phyloP scores from a whole-genome alignment of 1,140 invertebrate genomes.

The Pogonomyrmex californicus region DNA sequence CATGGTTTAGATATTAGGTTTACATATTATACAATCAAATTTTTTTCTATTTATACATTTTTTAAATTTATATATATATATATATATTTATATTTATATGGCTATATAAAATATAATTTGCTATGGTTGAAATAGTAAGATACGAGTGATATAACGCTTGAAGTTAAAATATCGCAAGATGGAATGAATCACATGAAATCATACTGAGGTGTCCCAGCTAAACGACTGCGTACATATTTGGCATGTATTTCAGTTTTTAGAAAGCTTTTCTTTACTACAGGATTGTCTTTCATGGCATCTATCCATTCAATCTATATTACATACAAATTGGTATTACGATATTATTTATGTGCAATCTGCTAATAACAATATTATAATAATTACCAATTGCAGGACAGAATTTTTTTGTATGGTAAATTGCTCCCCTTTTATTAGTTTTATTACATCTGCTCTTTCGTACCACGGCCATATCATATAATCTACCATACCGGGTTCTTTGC shows the following conservation, averaged over 20 bases:
- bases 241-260: constrained; percentile 90
- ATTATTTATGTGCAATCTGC: background rate
- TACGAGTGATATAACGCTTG: background rate
- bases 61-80: background rate
- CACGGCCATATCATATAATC: constrained; percentile 97
- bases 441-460: constrained; percentile 91
- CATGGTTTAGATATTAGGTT: background rate
- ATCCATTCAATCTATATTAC: constrained; percentile 90
- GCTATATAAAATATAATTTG: constrained; percentile 4
- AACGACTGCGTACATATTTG: constrained; percentile 90
- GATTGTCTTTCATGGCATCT: constrained; percentile 90
- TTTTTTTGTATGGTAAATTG: constrained; percentile 87
- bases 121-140: background rate
- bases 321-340: background rate
- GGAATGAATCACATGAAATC: constrained; percentile 86
- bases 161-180: background rate
- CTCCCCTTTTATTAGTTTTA: constrained; percentile 87
- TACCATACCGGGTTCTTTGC: constrained; percentile 92
- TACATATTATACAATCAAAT: constrained; percentile 41
- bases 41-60: constrained; percentile 30
- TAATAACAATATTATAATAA: constrained; percentile 54
- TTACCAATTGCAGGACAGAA: constrained; percentile 86
- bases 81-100: background rate
- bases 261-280: constrained; percentile 90
- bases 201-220: constrained; percentile 90